A percentile compares a stretch with the other conserved stretches of the same genome.
phyloP scores from a whole-genome alignment of 2,888 invertebrate genomes.

The Noctua fimbriata region DNA sequence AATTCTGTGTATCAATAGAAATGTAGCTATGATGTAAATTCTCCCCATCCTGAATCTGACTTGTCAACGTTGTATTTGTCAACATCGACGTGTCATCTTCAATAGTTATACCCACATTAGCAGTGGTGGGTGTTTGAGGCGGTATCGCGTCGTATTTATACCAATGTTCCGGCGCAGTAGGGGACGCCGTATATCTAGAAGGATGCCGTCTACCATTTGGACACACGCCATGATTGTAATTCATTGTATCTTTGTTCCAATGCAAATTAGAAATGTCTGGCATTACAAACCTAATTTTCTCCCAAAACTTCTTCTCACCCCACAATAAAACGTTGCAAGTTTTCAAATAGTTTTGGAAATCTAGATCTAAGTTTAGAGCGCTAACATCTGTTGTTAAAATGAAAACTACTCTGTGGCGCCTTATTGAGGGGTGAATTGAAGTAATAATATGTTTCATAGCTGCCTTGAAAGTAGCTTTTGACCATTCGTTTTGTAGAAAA shows the following conservation, averaged over 20 bases:
- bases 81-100: slow-evolving; percentile 91
- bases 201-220: slow-evolving; percentile 91
- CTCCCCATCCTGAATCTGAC: slow-evolving; percentile 92
- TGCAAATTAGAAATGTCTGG: slow-evolving; percentile 93
- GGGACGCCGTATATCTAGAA: slow-evolving; percentile 93
- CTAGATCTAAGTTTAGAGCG: slow-evolving; percentile 93
- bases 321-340: slow-evolving; percentile 93
- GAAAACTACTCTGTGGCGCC: slow-evolving; percentile 90
- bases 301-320: slow-evolving; percentile 97
- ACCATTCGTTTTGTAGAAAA: slow-evolving; percentile 96
- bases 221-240: slow-evolving; percentile 89
- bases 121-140: slow-evolving; percentile 88
- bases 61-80: slow-evolving; percentile 91
- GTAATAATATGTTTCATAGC: slow-evolving; percentile 93
- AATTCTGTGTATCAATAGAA: slow-evolving; percentile 91
- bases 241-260: slow-evolving; percentile 90
- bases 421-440: slow-evolving; percentile 92
- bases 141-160: slow-evolving; percentile 92
- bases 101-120: slow-evolving; percentile 88
- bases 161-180: slow-evolving; percentile 93
- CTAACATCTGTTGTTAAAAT: slow-evolving; percentile 92
- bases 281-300: slow-evolving; percentile 95
- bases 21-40: slow-evolving; percentile 93
- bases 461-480: slow-evolving; percentile 94
- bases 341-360: slow-evolving; percentile 93